Percentiles rank a stretch among this genome's conserved stretches.
Conservation (phyloP, 2,888 invertebrate species). For the Pocota personata region DNA sequence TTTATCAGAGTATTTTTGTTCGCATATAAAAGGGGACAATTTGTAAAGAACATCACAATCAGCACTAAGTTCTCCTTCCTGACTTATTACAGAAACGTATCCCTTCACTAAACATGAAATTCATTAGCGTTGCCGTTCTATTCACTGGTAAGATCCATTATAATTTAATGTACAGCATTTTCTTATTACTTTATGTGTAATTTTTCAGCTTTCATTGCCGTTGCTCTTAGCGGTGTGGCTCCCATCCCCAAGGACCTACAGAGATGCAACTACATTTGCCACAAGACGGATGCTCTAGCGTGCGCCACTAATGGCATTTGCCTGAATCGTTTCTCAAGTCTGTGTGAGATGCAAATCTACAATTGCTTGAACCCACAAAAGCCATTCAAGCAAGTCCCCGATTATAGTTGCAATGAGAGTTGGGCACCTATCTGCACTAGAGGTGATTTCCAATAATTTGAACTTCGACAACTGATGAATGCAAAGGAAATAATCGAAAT, state of each 20-base stretch:
- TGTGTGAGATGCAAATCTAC: constrained; percentile 79
- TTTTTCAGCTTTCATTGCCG: constrained; percentile 25
- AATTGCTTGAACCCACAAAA: constrained; percentile 78
- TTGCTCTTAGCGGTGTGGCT: constrained; percentile 19
- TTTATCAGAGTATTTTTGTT: background rate
- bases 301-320: constrained; percentile 79
- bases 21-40: constrained; percentile 16
- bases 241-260: constrained; percentile 27
- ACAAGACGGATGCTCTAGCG: constrained; percentile 73
- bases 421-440: constrained; percentile 39
- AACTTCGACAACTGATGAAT: background rate
- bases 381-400: constrained; percentile 76
- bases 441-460: constrained; percentile 42
- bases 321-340: constrained; percentile 79
- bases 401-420: constrained; percentile 75
- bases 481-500: background rate
- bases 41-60: background rate
- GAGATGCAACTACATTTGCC: constrained; percentile 55
- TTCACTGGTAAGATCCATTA: constrained; percentile 15
- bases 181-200: background rate
- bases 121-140: constrained; percentile 6
- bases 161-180: background rate
- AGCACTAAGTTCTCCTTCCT: background rate
- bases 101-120: constrained; percentile 23
- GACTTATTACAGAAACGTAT: background rate